Evolutionary conservation across 2,113 vertebrate genomes (phyloP).

Genomic region (Antechinus stuartii): DNA sequence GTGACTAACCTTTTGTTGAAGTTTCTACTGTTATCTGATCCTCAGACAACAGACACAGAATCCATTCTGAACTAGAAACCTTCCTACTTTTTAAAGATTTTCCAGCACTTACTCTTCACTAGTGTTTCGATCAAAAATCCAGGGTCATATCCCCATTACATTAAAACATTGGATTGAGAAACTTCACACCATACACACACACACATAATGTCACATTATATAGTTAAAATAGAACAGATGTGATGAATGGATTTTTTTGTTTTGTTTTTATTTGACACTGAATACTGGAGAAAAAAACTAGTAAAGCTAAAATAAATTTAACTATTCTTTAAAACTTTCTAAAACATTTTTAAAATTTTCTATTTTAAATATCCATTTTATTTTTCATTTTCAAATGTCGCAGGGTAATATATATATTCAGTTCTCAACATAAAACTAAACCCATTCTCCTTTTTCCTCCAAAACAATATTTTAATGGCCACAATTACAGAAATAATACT

Average conservation of each 20-base stretch:
- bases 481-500: slow-evolving; percentile 40
- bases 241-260: background rate
- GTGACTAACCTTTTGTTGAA: no score
- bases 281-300: background rate
- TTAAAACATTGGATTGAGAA: background rate
- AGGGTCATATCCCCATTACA: background rate
- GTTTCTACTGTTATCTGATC: background rate
- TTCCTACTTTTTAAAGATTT: background rate
- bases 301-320: slow-evolving; percentile 32
- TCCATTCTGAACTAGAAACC: background rate
- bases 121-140: background rate
- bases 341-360: slow-evolving; percentile 46
- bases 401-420: background rate
- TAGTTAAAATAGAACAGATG: background rate
- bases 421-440: background rate
- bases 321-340: slow-evolving; percentile 52
- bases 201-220: background rate
- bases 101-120: background rate
- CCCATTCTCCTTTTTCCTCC: background rate
- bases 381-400: background rate
- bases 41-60: background rate
- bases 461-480: slow-evolving; percentile 44
- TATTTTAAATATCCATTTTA: background rate
- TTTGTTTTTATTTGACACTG: no score
- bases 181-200: background rate